Evolutionary conservation across 92 coral and sea anemone species (phyloP), one percentile per base, ranked within the genome.

Genomic region (Anthopleura xanthogrammica): DNA sequence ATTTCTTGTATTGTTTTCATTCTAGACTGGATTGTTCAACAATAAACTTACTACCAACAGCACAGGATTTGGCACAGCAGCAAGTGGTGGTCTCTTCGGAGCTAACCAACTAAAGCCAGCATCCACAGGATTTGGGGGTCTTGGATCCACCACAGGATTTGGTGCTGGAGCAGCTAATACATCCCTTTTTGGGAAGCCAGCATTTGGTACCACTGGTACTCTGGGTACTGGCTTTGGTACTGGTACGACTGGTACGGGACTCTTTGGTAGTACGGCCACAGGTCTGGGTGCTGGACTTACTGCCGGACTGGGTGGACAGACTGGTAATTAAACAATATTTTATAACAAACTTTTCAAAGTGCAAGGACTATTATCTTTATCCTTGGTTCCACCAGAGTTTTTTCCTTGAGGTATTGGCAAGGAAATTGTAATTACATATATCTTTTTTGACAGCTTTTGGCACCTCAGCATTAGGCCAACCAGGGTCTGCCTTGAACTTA

Each of bases 41-140:
- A 72, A 71, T 22, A 77, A 85, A 60, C 52, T 83, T 52, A 80
- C 74, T 20, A 74, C 83, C 22, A 79, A 81, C 16, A 79, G 36
- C 2, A 46, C 73, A 12, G 60, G 77, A 16, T 85, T 95, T 77
- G 97, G 93, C 3, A n/a, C 93, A 36, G 79, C 90, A 19, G 70
- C 85, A 68, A 74, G 94, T 7, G 92, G 95, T 48, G 79, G 95
- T n/a, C 68, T 95, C 50, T 93, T 95, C 88, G 98, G 97, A 41
- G 93, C 91, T 86, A 93, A 90, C 65, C 86, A 86, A 60, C 84
- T 82, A 52, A 72, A 90, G 79, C 77, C 93, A 50, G 80, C 88
- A 52, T 81, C 92, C 60, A 88, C 94, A 73, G 81, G 86, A 65
- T 87, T 83, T 87, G 92, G 92, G 80, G 97, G 97, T 2, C 72